Evolutionary conservation across 2,113 vertebrate species (phyloP).

Genomic region (Mohoua ochrocephala): DNA sequence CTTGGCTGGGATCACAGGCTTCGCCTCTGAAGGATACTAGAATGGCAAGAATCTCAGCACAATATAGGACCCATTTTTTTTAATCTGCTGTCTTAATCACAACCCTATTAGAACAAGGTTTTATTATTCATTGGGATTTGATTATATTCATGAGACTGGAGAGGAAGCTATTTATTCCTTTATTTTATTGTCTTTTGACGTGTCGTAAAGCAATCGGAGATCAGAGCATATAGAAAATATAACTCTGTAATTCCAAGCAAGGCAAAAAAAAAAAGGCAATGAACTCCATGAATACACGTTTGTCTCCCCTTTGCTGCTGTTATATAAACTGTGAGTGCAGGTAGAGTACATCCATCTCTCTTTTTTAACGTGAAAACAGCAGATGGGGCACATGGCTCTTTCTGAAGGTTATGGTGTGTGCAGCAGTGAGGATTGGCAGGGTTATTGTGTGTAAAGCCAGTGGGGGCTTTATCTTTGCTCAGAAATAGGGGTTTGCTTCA

Average conservation of each 20-base stretch:
- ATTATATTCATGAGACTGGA: slow-evolving; percentile 26
- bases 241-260: background rate
- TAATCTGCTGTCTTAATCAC: slow-evolving; percentile 48
- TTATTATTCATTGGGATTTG: slow-evolving; percentile 55
- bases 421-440: slow-evolving; percentile 33
- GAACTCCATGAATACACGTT: background rate
- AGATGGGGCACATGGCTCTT: slow-evolving; percentile 51
- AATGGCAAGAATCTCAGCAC: slow-evolving; percentile 48
- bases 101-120: slow-evolving; percentile 21
- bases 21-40: slow-evolving; percentile 16
- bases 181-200: background rate
- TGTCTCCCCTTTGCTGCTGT: background rate
- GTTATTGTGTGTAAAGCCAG: slow-evolving; percentile 52
- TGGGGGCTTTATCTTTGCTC: slow-evolving; percentile 42
- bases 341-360: slow-evolving; percentile 25
- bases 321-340: background rate
- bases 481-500: slow-evolving; percentile 29
- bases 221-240: background rate
- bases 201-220: background rate
- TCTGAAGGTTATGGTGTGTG: slow-evolving; percentile 35
- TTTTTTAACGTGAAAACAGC: slow-evolving; percentile 35
- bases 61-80: slow-evolving; percentile 46
- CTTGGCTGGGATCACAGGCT: slow-evolving; percentile 46
- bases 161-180: slow-evolving; percentile 19
- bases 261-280: background rate